phyloP scores from a whole-genome alignment of 92 coral and sea anemone genomes.

The Siderastrea siderea region DNA sequence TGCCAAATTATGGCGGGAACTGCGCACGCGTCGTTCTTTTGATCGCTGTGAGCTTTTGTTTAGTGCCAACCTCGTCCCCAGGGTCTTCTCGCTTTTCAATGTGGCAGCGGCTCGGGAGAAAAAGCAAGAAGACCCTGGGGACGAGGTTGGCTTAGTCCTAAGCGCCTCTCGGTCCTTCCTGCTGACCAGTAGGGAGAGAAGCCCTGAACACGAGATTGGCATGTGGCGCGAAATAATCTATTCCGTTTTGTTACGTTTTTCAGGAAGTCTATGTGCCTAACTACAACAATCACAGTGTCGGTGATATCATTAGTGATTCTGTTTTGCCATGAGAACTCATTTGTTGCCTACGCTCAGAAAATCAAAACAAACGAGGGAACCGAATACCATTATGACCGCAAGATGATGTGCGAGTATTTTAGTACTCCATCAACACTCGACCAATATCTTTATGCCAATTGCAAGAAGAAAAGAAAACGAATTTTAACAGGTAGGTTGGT shows the following conservation, averaged over 20 bases:
- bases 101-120: too few species aligned
- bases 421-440: conserved; percentile 10
- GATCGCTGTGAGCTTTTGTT: too few species aligned
- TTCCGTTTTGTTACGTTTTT: conserved; percentile 8
- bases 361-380: conserved; percentile 26
- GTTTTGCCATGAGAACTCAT: conserved; percentile 2
- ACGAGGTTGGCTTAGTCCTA: background rate
- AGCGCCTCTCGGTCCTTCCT: background rate
- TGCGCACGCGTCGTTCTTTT: too few species aligned
- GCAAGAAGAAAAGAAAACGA: conserved; percentile 22
- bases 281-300: conserved; percentile 8
- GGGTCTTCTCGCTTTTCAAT: too few species aligned
- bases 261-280: conserved; percentile 31
- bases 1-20: too few species aligned
- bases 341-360: background rate
- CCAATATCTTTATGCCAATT: background rate
- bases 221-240: background rate
- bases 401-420: background rate
- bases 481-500: conserved; percentile 12
- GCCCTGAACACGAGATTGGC: background rate
- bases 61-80: too few species aligned
- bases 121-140: too few species aligned
- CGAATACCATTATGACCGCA: background rate
- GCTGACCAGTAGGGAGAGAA: background rate
- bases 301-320: conserved; percentile 3